Percentiles rank a stretch among this genome's conserved stretches.
These are phyloP conservation scores for Clarias batrachus DNA, from an alignment of 2,113 vertebrate species.

Conservation along the genomic window DNA sequence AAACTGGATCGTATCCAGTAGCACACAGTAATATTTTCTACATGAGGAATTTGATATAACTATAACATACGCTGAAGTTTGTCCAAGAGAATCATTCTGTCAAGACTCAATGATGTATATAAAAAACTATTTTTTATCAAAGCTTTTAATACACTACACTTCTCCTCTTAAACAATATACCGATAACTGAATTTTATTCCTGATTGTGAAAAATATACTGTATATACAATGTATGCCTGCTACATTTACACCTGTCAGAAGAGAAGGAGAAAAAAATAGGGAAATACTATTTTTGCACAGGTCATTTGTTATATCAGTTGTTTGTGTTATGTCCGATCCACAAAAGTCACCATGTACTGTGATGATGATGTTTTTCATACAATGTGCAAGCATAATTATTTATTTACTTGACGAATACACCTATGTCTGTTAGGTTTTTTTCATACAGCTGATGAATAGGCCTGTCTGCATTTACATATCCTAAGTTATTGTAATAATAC, in stretches of 20 bases:
- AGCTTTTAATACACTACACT: background rate
- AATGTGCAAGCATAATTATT: background rate
- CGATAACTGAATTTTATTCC: background rate
- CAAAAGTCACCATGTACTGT: background rate
- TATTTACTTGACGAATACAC: background rate
- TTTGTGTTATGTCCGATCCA: background rate
- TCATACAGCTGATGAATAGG: background rate
- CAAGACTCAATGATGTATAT: background rate
- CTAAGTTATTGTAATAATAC: background rate
- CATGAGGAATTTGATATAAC: background rate
- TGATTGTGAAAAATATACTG: background rate
- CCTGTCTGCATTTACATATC: background rate
- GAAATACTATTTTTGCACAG: background rate
- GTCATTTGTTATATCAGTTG: background rate
- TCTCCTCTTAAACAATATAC: background rate
- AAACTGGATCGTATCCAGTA: background rate
- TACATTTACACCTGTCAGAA: background rate
- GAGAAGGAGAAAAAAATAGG: background rate
- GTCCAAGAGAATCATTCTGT: background rate
- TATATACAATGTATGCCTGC: background rate
- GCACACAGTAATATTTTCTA: background rate
- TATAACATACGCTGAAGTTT: background rate
- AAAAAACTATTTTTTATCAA: background rate
- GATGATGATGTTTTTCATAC: background rate
- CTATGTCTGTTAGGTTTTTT: background rate